These are phyloP conservation scores for Stichopus chloronotus DNA, from an alignment of 35 echinoderm and acorn worm genomes.

Conservation along the genomic window DNA sequence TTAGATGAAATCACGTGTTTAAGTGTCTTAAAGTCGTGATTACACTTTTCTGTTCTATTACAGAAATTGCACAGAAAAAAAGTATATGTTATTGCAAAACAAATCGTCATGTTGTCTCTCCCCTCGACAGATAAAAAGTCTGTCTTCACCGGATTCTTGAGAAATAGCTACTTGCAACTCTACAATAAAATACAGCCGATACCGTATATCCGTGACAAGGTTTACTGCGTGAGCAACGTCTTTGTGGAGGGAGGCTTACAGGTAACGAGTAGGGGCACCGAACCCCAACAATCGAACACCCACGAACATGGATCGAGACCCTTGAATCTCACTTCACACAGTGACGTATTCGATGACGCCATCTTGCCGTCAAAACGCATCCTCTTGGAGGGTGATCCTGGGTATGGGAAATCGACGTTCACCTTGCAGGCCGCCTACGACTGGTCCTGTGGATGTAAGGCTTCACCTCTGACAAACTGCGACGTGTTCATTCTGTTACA, in stretches of 20 bases:
- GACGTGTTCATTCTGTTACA: background rate
- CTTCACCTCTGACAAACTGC: background rate
- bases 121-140: too few species aligned
- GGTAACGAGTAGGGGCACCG: background rate
- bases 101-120: too few species aligned
- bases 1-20: too few species aligned
- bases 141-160: too few species aligned
- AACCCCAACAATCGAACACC: background rate
- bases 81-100: too few species aligned
- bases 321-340: background rate
- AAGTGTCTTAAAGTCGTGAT: too few species aligned
- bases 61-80: too few species aligned
- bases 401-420: background rate
- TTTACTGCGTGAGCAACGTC: background rate
- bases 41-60: too few species aligned
- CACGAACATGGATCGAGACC: too few species aligned
- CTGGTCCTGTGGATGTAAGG: background rate
- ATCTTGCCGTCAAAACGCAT: background rate
- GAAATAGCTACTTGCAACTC: too few species aligned
- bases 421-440: background rate
- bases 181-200: background rate
- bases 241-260: background rate
- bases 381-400: slow-evolving; percentile 12
- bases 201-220: background rate
- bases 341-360: background rate